A percentile compares a stretch with the other conserved stretches of the same genome.
These are phyloP conservation scores for Papilio polytes DNA, from an alignment of 1,140 invertebrate genomes.

Conservation along the genomic window DNA sequence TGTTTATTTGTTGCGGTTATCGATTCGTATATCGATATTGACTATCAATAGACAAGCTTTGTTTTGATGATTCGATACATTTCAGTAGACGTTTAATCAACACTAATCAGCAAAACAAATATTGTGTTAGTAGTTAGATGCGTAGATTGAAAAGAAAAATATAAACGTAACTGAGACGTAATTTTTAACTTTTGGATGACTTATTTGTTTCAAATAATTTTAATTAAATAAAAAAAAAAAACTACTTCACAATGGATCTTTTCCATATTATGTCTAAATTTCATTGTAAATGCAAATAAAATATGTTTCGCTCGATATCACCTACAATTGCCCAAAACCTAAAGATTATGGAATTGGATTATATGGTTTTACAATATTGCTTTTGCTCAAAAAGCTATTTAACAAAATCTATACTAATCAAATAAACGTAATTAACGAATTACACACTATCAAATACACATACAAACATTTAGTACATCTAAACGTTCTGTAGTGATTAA, in stretches of 20 bases:
- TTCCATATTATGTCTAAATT: too few relatives aligned
- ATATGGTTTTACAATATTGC: too few relatives aligned
- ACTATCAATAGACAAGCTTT: slow-evolving; percentile 61
- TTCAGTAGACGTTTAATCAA: slow-evolving; percentile 63
- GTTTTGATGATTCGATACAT: slow-evolving; percentile 74
- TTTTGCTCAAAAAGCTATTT: too few relatives aligned
- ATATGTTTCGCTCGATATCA: too few relatives aligned
- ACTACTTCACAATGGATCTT: too few relatives aligned
- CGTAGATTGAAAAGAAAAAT: slow-evolving; percentile 44
- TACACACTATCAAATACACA: neutral
- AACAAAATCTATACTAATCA: neutral
- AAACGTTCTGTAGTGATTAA: slow-evolving; percentile 31
- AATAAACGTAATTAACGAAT: neutral
- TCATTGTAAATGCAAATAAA: too few relatives aligned
- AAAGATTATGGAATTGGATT: too few relatives aligned
- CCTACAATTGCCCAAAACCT: too few relatives aligned
- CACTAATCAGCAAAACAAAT: slow-evolving; percentile 68
- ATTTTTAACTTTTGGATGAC: neutral
- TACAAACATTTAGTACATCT: neutral
- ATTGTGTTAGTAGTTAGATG: slow-evolving; percentile 55
- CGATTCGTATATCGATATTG: slow-evolving; percentile 60
- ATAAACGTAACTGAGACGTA: slow-evolving; percentile 46
- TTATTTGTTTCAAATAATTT: neutral
- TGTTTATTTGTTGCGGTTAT: slow-evolving; percentile 55
- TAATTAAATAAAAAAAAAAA: neutral